Evolutionary conservation across 1,140 invertebrate species (phyloP), one percentile per base, ranked within the genome.

Genomic region (Chironomus tepperi): DNA sequence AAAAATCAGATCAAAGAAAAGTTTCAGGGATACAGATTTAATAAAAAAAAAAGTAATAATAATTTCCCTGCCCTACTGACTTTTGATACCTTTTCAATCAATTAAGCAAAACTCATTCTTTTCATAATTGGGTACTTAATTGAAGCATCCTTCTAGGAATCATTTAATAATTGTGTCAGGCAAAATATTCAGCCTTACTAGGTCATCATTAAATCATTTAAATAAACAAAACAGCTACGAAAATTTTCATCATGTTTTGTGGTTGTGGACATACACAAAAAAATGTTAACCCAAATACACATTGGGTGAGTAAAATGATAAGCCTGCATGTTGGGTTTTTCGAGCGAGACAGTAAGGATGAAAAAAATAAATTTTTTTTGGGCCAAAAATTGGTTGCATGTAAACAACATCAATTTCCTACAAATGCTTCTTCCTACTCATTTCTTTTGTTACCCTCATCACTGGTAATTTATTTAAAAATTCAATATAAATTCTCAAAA

Each of bases 401-500:
- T 57, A 57, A 57, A 57, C 47, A 57, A 57, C 47, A 57, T 57
- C 47, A 57, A 57, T 12, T 57, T 57, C 47, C 47, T 1, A 57
- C 47, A 57, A 67, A 70, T 70, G 65, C n/a, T 7, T 19, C 9
- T 18, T 8, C 16, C 16, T 19, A 3, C 65, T 70, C n/a, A 10
- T 57, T 57, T 57, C 65, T 70, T 18, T 70, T 70, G 65, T 21
- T 18, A 70, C 65, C 65, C 65, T 70, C 65, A 21, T 70, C 65
- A 70, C 19, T 70, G 65, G 65, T 70, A 19, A 70, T 70, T 70
- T 21, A 70, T 70, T 70, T 70, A 70, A 70, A 57, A 70, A 19
- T 70, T 21, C 65, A 70, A 70, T 70, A 70, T 70, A 70, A 70
- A 70, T 70, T 70, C 65, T 19, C 1, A 21, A 70, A 34, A 34